Percentiles rank a stretch among this genome's conserved stretches.
Conservation (phyloP, 2,797 vertebrate genomes). For the Peromyscus nudipes region DNA sequence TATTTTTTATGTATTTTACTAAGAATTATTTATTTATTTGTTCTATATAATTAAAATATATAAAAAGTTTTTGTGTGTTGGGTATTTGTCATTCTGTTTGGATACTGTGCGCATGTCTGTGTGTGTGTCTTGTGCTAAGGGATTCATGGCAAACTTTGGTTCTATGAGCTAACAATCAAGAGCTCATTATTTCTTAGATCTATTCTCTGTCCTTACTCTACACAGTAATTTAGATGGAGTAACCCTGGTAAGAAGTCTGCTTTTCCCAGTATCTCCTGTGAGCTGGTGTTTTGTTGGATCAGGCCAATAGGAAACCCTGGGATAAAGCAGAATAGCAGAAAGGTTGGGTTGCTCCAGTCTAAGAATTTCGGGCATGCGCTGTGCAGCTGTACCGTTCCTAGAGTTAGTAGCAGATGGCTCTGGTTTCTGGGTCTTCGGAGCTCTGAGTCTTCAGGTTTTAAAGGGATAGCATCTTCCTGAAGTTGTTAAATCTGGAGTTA, state of each 20-base stretch:
- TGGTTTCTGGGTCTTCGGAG: not conserved
- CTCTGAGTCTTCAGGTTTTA: not conserved
- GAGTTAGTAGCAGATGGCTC: not conserved
- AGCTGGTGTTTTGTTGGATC: not conserved
- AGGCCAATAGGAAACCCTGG: not conserved
- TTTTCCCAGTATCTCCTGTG: not conserved
- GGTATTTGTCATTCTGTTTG: conserved; percentile 13
- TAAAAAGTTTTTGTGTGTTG: not conserved
- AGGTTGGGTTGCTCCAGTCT: not conserved
- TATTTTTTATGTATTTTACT: too few relatives aligned
- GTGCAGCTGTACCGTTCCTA: not conserved
- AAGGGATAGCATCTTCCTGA: not conserved
- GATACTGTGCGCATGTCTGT: not conserved
- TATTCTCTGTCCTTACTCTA: not conserved
- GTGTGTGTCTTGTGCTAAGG: not conserved
- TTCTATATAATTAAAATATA: not conserved
- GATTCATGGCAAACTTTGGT: not conserved
- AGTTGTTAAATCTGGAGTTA: not conserved
- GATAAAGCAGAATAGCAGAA: not conserved
- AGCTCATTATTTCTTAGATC: not conserved
- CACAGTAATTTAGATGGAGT: not conserved
- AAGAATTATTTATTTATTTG: not conserved
- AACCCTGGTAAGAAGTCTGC: not conserved
- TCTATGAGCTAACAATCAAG: not conserved
- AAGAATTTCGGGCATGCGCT: not conserved